Conservation (phyloP, 2,888 invertebrate genomes). For the Auanema sp. region DNA sequence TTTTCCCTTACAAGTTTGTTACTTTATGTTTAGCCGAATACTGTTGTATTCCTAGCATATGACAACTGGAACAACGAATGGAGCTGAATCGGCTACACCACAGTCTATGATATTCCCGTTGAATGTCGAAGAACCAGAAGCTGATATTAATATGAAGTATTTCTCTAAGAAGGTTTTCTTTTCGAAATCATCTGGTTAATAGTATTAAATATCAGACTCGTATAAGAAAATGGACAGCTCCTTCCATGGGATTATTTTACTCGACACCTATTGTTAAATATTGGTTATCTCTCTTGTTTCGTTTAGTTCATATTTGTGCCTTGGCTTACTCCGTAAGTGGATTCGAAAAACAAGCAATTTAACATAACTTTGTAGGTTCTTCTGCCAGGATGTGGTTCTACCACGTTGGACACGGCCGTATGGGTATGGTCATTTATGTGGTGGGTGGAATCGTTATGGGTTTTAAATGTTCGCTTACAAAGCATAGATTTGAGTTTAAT, state of each 20-base stretch:
- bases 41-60: not conserved
- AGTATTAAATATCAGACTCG: constrained; percentile 20
- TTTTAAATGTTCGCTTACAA: constrained; percentile 31
- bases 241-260: constrained; percentile 63
- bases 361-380: constrained; percentile 22
- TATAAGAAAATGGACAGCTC: constrained; percentile 37
- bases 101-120: constrained; percentile 42
- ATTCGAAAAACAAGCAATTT: not conserved
- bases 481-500: constrained; percentile 35
- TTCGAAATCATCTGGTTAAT: too few species aligned
- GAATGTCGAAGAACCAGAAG: constrained; percentile 37
- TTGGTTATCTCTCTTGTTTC: constrained; percentile 65
- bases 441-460: constrained; percentile 53
- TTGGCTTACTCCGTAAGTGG: constrained; percentile 50
- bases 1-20: constrained; percentile 10
- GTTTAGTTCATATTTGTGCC: constrained; percentile 50
- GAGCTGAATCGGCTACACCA: constrained; percentile 37
- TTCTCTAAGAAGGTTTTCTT: not conserved
- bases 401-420: constrained; percentile 64
- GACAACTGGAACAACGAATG: not conserved
- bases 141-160: not conserved
- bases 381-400: constrained; percentile 66
- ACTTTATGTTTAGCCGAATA: not conserved
- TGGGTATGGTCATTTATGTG: constrained; percentile 63
- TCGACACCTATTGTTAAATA: constrained; percentile 67